Evolutionary conservation across 2,797 vertebrate genomes (phyloP), one percentile per base, ranked within the genome.

Genomic region (Oceanodroma leucorhoa): DNA sequence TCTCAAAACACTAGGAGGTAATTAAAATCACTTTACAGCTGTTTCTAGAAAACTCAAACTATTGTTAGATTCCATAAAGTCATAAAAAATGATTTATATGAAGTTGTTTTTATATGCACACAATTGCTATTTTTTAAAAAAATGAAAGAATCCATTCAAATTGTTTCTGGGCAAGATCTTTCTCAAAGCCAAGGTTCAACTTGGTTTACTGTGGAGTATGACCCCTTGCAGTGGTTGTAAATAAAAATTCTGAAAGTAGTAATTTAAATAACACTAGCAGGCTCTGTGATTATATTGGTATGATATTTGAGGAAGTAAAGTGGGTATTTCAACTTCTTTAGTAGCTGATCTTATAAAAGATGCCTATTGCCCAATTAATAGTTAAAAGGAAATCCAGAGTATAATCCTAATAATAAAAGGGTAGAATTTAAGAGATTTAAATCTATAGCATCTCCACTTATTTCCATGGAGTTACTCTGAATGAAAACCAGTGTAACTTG

Each of bases 21-120:
- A 93, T 96, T 95, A 97, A 96, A 95, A 79, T 82, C 5, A 73
- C 40, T 96, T 94, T 89, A 83, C 83, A 90, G 65, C 95, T 92
- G 81, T 89, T 95, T 94, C 92, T 95, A 84, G 90, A 95, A 88
- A 93, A 89, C 77, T 72, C 55, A 30, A 93, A 66, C 91, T 86
- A 84, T 96, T 94, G 79, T 91, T 93, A 51, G 48, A 46, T 94
- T 91, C 66, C 70, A 72, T 1, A 72, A 29, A 83, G 46, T 67
- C 43, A 46, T 94, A 91, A 96, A 93, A 93, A 90, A 70, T 79
- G 20, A 91, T 95, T 96, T 95, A 90, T 70, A 51, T 66, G 32
- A 78, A 87, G 66, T 87, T 71, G 43, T 22, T 93, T 88, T 94
- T 91, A 71, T 91, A 84, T 73, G 32, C 81, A 87, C 64, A 92